phyloP scores from a whole-genome alignment of 2,113 vertebrate species.

The Saccopteryx bilineata region DNA sequence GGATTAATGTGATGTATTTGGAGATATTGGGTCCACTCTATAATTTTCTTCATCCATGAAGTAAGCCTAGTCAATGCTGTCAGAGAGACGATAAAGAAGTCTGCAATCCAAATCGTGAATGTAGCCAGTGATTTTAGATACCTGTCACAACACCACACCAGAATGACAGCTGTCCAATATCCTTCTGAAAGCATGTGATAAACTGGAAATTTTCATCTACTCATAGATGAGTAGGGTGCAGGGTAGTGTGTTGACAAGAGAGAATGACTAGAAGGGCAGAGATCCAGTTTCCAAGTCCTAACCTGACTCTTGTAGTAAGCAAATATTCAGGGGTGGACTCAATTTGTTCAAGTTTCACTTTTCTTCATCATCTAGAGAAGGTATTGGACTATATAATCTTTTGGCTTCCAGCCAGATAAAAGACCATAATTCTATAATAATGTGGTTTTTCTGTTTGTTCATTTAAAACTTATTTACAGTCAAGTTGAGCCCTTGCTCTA shows the following conservation, averaged over 20 bases:
- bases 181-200: background rate
- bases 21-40: background rate
- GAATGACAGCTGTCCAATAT: background rate
- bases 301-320: background rate
- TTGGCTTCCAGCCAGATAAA: background rate
- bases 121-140: background rate
- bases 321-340: background rate
- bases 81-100: background rate
- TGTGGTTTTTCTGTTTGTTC: background rate
- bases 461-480: constrained; percentile 2
- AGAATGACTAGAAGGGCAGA: background rate
- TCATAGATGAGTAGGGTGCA: background rate
- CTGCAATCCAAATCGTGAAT: background rate
- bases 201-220: background rate
- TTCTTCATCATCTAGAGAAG: constrained; percentile 4
- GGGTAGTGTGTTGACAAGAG: background rate
- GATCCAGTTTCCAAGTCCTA: background rate
- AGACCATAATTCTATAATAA: background rate
- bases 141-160: background rate
- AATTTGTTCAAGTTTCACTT: background rate
- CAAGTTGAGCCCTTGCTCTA: background rate
- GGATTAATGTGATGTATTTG: background rate
- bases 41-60: background rate
- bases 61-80: background rate
- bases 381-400: background rate